Base-by-base conservation (phyloP, 1,140 invertebrate species). In the Coenobita brevimanus region DNA sequence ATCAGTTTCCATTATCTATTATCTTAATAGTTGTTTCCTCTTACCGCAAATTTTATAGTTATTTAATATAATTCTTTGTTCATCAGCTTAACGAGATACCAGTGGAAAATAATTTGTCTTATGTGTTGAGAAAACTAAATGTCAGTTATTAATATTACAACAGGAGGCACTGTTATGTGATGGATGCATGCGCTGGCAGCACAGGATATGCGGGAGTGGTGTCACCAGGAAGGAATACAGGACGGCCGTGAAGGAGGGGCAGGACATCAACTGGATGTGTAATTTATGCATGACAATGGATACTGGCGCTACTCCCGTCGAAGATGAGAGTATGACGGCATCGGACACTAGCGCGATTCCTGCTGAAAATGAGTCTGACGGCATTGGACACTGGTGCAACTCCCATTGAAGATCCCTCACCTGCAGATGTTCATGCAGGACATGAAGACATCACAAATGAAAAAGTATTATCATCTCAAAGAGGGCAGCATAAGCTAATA, bases 401-500 rank as follows among this genome's bases (percentile, higher is more conserved):
- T n/a, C n/a, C 38, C 21, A 41, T 46, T 24, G 36, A 78, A 21
- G 41, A 78, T 46, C 33, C 75, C 21, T 21, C 50, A 78, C 36
- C 41, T 33, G 21, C 33, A 43, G n/a, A 78, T 46, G 30, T 50
- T n/a, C 36, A 46, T 41, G n/a, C 33, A 24, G 17, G 21, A 57
- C 57, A 60, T 38, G 54, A 82, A 36, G 46, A 57, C 27, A 62
- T 82, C 21, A 82, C 79, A 21, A 36, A 82, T 57, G 79, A 82
- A 57, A 60, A 82, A 8, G 79, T 82, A 17, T 64, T 27, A 62
- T 82, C 46, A 62, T 62, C 60, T 21, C 79, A 62, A 82, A 64
- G 79, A 64, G 79, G 79, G 57, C 17, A 64, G n/a, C 15, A 62
- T 33, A 82, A 82, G 24, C 36, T 82, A 27, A 82, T 60, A 54